These are phyloP conservation scores for Ormyrus pomaceus DNA, from an alignment of 2,888 invertebrate genomes.

Conservation along the genomic window DNA sequence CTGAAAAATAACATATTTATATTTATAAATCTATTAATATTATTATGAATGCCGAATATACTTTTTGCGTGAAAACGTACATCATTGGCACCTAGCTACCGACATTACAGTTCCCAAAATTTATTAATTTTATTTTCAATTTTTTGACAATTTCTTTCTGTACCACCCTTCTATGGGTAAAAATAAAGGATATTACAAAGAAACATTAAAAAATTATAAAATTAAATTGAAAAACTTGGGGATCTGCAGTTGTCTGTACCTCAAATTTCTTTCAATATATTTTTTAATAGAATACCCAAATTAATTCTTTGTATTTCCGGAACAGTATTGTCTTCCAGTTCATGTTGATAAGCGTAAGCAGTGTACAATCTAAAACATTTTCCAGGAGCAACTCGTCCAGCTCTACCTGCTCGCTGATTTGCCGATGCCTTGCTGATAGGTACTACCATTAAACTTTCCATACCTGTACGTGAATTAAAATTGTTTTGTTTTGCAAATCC, in stretches of 20 bases:
- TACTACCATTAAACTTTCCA: conserved; percentile 99
- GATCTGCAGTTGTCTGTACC: no score
- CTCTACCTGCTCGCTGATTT: conserved; percentile 93
- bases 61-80: no score
- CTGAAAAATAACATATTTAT: conserved; percentile 66
- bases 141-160: no score
- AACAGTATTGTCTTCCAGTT: conserved; percentile 97
- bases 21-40: conserved; percentile 14
- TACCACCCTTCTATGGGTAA: no score
- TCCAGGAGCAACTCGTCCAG: conserved; percentile 96
- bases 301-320: conserved; percentile 99
- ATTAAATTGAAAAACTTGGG: no score
- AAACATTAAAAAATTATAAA: no score
- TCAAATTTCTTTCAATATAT: no score
- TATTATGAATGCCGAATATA: no score
- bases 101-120: no score
- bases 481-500: conserved; percentile 99
- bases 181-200: no score
- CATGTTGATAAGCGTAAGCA: conserved; percentile 98
- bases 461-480: conserved; percentile 97
- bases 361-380: conserved; percentile 99
- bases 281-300: conserved; percentile 76
- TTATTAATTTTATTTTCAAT: no score
- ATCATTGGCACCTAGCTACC: no score
- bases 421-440: conserved; percentile 99